Evolutionary conservation across 1,140 invertebrate genomes (phyloP), one percentile per base, ranked within the genome.

Genomic region (Vanessa atalanta): DNA sequence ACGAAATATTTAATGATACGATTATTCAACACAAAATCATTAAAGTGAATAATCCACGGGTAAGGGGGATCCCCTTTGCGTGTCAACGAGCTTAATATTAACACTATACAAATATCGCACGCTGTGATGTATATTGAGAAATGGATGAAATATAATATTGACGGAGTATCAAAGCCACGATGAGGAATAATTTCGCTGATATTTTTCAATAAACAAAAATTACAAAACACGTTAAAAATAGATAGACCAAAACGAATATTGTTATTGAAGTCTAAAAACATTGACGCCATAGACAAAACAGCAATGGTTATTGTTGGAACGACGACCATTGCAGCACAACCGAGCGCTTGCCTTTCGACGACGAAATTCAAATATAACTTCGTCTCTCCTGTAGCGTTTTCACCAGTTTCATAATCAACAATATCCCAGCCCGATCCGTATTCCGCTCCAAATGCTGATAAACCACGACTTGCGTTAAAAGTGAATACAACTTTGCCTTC

Each of bases 401-500:
- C 64, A 11, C 23, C 55, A 31, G 79, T 23, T 7, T 73, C 20
- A 60, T 72, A 79, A 31, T 82, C 75, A 7, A 80, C 63, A 13
- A 86, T 76, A 51, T 70, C 72, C 83, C 83, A 86, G 5, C 79
- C 80, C 5, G 72, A 51, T 0, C 80, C 79, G 51, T 83, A 79
- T 65, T 82, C 78, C 0, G 76, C 77, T 13, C 76, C 79, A 1
- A 77, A 16, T 51, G 72, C 71, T 1, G 20, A 63, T 0, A 82
- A 47, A 2, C 47, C 72, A 47, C 67, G 47, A 1, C 60, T 23
- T 1, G 37, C 47, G 6, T 53, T 73, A 47, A 81, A 77, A 9
- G 75, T 65, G 3, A 79, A 60, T 6, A 43, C 67, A 0, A 79
- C 60, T 13, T 65, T 74, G 2, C 79, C 60, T 43, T 53, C 67